Evolutionary conservation across 2,113 vertebrate genomes (phyloP), one percentile per base, ranked within the genome.

Genomic region (Ctenodactylus gundi): DNA sequence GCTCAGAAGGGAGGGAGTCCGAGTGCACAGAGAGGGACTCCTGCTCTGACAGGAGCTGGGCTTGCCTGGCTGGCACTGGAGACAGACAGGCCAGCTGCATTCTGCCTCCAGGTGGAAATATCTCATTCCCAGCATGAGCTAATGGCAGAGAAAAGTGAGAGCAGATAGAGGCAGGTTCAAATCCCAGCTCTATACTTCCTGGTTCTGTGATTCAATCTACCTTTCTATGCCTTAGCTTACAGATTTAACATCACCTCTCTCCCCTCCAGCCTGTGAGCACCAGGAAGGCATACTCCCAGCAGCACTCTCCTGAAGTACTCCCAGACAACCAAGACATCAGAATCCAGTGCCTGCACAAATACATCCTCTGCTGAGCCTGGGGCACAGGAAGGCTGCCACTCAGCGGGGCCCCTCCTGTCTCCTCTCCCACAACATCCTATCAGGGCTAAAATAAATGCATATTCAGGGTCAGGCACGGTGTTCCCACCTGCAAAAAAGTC

Each of bases 331-430:
- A 2, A 20, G 64, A 41, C 17, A 20, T 25, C 49, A 53, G 39
- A 21, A 9, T 10, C 78, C 55, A 8, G 1, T 1, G 27, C n/a
- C 6, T 2, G 15, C 34, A 8, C 21, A 23, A 25, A 72, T 17
- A 4, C 2, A 21, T 46, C 39, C 51, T 31, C 2, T 0, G 0
- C 46, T 76, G 3, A 1, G 53, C 27, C 41, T 3, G 25, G 70
- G 46, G 44, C n/a, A 23, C 14, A 39, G 15, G 8, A 34, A 2
- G n/a, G 11, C 0, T 2, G 6, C 11, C 39, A 20, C 1, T 8
- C 34, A 31, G 21, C 6, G 9, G 0, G 9, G 18, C 25, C 27
- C n/a, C 68, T 14, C 23, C 20, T 15, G 2, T 2, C 14, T 14
- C 85, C 25, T 46, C 25, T 58, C 49, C 31, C 34, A 1, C 73